Evolutionary conservation across 1,140 invertebrate genomes (phyloP).

Genomic region (Trichoplusia ni): DNA sequence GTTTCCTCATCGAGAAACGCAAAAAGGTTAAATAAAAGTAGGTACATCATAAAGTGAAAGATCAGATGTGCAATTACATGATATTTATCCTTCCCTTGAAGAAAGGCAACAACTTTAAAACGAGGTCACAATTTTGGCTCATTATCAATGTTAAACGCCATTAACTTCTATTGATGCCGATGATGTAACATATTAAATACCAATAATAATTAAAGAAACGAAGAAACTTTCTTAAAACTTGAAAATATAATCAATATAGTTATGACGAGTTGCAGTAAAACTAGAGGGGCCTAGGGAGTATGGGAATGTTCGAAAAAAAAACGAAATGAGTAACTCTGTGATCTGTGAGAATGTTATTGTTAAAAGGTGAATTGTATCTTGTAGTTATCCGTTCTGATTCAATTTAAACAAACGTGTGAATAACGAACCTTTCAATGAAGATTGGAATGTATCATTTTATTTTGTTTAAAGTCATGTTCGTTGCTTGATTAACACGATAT

Average conservation of each 20-base stretch:
- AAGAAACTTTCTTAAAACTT: too few relatives aligned
- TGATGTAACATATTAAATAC: neutral
- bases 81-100: slow-evolving; percentile 1
- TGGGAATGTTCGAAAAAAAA: too few relatives aligned
- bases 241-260: too few relatives aligned
- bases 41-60: neutral
- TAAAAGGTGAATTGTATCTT: neutral
- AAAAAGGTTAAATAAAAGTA: neutral
- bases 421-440: neutral
- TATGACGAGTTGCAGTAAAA: too few relatives aligned
- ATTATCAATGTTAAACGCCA: neutral
- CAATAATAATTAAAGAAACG: too few relatives aligned
- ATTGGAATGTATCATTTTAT: neutral
- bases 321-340: too few relatives aligned
- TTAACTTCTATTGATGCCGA: neutral
- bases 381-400: neutral
- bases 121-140: neutral
- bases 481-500: too few relatives aligned
- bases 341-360: slow-evolving; percentile 10
- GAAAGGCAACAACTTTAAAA: neutral
- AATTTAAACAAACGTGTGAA: slow-evolving; percentile 1
- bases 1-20: neutral
- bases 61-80: neutral
- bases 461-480: too few relatives aligned
- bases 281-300: too few relatives aligned